Evolutionary conservation across 2,113 vertebrate species (phyloP).

Genomic region (Chloroceryle aenea): DNA sequence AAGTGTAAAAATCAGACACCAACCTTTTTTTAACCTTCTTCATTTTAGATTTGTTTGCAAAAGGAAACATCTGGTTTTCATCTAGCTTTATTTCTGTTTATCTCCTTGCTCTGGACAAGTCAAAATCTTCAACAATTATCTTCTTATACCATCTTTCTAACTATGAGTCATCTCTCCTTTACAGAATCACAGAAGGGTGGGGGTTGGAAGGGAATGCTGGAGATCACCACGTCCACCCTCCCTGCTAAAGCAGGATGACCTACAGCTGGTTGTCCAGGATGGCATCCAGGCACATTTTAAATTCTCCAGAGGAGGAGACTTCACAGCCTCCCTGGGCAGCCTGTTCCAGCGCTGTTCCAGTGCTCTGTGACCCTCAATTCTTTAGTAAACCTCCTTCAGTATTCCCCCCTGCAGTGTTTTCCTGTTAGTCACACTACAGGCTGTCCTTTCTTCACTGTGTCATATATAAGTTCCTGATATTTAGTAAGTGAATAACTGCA

Average conservation of each 20-base stretch:
- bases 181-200: no score
- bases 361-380: no score
- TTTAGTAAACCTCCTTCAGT: background rate
- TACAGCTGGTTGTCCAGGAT: no score
- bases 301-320: no score
- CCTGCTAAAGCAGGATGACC: no score
- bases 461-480: background rate
- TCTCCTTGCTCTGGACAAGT: background rate
- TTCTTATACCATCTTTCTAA: background rate
- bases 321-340: no score
- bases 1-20: no score
- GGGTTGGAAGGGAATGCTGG: no score
- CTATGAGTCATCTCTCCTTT: conserved; percentile 9
- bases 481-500: background rate
- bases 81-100: background rate
- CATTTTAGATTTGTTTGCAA: background rate
- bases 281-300: no score
- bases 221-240: no score
- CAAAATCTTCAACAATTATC: background rate
- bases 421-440: background rate
- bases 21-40: background rate
- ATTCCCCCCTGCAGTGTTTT: background rate
- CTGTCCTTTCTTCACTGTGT: background rate
- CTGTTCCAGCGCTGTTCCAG: no score
- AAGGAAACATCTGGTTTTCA: conserved; percentile 21